Base-by-base conservation (phyloP, 2,888 invertebrate genomes). In the Epinotia brunnichana region DNA sequence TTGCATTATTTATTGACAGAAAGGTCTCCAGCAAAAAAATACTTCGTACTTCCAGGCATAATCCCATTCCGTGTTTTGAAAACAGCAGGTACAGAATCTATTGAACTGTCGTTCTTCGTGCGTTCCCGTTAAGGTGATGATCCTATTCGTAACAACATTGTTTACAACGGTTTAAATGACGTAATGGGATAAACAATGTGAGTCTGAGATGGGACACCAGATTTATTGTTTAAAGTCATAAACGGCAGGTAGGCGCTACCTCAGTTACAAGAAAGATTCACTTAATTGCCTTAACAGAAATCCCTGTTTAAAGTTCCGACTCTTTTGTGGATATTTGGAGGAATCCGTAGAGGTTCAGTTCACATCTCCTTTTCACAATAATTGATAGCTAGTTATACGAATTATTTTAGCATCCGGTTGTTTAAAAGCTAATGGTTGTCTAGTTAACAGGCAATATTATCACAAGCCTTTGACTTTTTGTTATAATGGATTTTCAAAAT, bases 211-310 rank as follows among this genome's bases (percentile, higher is more conserved):
- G 77, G 81, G 83, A 86, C 84, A 81, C 84, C 81, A 81, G 81
- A 78, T 81, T 79, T 78, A 84, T 87, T 87, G 87, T 87, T 76
- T 70, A 76, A 77, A 79, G 84, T 84, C 86, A 85, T 91, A 91
- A 92, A 92, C 82, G 79, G 79, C 91, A 92, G 92, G 92, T 92
- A 92, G 83, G 80, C 73, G 88, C 90, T 90, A 90, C 91, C 90
- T 89, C 89, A 88, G 82, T 91, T 91, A 88, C 87, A 84, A 82
- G 86, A 87, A 90, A 83, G 78, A 82, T 81, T 74, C 78, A 73
- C 77, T 82, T 88, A 88, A 90, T 90, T 87, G 87, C 87, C 81
- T 85, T 85, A 84, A 85, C 81, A 82, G 82, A 84, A 85, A 84
- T 81, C 80, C 61, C 78, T 76, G 80, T 80, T 79, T 78, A 77